Evolutionary conservation across 1,140 invertebrate genomes (phyloP).

Genomic region (Coelopa frigida): DNA sequence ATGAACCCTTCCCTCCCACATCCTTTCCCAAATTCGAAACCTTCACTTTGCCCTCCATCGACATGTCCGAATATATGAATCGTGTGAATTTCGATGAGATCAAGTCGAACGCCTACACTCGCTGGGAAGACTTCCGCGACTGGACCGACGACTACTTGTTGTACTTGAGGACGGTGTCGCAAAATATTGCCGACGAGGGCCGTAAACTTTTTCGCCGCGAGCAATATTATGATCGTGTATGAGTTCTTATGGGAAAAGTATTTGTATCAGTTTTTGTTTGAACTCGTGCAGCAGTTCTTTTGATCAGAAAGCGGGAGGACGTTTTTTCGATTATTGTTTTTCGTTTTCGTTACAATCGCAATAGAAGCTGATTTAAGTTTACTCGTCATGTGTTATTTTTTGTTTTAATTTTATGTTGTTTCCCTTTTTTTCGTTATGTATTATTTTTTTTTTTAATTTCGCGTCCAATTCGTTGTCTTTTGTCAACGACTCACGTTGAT

Average conservation of each 20-base stretch:
- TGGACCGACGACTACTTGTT: slow-evolving; percentile 40
- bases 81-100: slow-evolving; percentile 25
- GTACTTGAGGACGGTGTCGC: slow-evolving; percentile 35
- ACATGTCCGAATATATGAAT: slow-evolving; percentile 32
- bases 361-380: no score
- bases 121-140: slow-evolving; percentile 29
- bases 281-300: slow-evolving; percentile 30
- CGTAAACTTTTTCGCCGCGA: slow-evolving; percentile 32
- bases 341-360: no score
- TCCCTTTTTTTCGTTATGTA: background rate
- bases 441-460: slow-evolving; percentile 1
- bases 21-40: slow-evolving; percentile 24
- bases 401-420: slow-evolving; percentile 5
- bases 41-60: slow-evolving; percentile 28
- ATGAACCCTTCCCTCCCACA: slow-evolving; percentile 40
- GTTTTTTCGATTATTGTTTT: slow-evolving; percentile 7
- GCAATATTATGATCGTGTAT: slow-evolving; percentile 37
- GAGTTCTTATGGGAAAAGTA: slow-evolving; percentile 17
- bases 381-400: slow-evolving; percentile 1
- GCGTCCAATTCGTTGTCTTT: background rate
- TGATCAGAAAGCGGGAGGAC: slow-evolving; percentile 8
- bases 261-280: slow-evolving; percentile 22
- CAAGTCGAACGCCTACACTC: slow-evolving; percentile 27
- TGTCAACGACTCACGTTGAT: background rate
- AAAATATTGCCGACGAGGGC: slow-evolving; percentile 32